These are phyloP conservation scores for Copsychus sechellarum DNA, from an alignment of 2,113 vertebrate species.

Conservation along the genomic window DNA sequence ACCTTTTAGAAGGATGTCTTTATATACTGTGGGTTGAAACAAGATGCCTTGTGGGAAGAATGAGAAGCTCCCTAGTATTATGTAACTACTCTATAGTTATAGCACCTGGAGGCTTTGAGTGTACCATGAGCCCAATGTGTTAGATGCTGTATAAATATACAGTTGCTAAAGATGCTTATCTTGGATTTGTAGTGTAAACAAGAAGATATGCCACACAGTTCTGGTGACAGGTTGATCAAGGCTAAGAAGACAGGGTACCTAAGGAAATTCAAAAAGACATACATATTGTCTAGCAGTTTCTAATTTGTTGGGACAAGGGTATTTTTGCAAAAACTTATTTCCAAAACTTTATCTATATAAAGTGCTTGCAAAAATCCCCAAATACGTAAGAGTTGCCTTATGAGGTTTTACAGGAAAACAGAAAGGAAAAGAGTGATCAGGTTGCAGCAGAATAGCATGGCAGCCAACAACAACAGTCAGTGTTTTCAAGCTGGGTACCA, in stretches of 20 bases:
- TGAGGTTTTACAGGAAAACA: background rate
- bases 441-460: background rate
- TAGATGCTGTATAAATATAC: background rate
- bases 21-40: background rate
- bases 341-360: background rate
- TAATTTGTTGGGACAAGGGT: background rate
- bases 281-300: background rate
- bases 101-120: background rate
- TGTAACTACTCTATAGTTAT: background rate
- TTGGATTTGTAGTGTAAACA: conserved; percentile 30
- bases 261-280: background rate
- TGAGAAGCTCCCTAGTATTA: background rate
- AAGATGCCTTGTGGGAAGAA: background rate
- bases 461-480: background rate
- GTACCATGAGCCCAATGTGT: background rate
- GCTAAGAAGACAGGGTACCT: background rate
- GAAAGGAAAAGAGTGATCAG: background rate
- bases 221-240: background rate
- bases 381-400: background rate
- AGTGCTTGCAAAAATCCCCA: background rate
- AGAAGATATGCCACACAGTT: background rate
- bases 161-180: conserved; percentile 1
- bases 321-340: background rate
- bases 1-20: background rate
- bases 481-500: background rate